Conservation (phyloP, 1,140 invertebrate species). For the Scaptomyza graminum region DNA sequence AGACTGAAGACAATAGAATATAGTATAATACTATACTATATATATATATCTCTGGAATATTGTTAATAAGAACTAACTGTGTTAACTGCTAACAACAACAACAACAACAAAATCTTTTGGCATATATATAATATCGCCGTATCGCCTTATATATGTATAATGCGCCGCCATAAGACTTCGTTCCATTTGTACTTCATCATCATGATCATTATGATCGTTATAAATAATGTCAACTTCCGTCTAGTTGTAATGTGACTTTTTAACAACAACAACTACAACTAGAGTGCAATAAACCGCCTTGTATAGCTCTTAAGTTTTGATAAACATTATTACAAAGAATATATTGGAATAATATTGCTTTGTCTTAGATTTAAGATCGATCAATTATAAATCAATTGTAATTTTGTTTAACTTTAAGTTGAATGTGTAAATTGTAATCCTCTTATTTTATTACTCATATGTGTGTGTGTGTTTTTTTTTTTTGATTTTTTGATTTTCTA, state of each 20-base stretch:
- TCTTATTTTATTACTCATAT: constrained; percentile 15
- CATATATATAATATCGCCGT: constrained; percentile 1
- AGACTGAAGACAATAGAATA: constrained; percentile 18
- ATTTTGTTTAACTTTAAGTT: background rate
- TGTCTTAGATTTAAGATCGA: background rate
- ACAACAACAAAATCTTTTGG: background rate
- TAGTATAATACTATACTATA: too few relatives aligned
- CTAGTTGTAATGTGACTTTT: constrained; percentile 7
- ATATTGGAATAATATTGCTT: background rate
- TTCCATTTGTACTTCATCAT: constrained; percentile 69
- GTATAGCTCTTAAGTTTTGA: constrained; percentile 19
- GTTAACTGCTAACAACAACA: constrained; percentile 12
- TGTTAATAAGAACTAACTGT: constrained; percentile 23
- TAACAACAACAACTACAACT: background rate
- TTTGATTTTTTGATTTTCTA: too few relatives aligned
- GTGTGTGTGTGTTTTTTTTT: background rate
- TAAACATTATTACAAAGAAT: constrained; percentile 5
- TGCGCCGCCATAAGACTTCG: constrained; percentile 67
- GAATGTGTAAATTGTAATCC: background rate
- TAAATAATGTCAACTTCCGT: constrained; percentile 23
- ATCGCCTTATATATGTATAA: constrained; percentile 38
- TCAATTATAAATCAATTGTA: constrained; percentile 2
- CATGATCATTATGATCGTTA: constrained; percentile 24
- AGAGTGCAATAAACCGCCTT: constrained; percentile 36
- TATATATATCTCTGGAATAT: background rate